Base-by-base conservation (phyloP, 1,140 invertebrate species). In the Heliconius congener region DNA sequence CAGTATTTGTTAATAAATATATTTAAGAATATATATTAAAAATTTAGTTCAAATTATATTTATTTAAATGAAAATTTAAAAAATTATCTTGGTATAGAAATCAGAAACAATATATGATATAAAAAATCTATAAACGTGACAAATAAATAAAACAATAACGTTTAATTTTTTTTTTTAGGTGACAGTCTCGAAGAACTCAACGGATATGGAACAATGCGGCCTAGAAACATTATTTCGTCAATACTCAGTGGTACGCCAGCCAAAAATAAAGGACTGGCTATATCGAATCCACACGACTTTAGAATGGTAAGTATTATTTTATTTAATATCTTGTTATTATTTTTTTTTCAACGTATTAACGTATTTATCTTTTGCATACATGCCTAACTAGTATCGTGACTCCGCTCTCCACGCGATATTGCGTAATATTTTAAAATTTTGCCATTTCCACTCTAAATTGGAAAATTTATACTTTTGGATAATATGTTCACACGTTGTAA, bases 281-380 rank as follows among this genome's bases (percentile, higher is more conserved):
- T 99, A 89, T 98, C 98, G 13, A 97, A 99, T 95, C 98, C 99
- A 3, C 98, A 99, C 92, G 99, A 99, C 94, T 99, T 99, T 94
- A 96, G 99, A 91, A 98, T 99, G 95, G 98, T 99, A 86, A 91
- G 90, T 86, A 42, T 39, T 23, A 8, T 66, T 55, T 74, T 52
- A 30, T 18, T 8, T 5, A 19, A 30, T 74, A 16, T 37, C 8
- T 18, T 66, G 3, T 30, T 8, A 37, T 8, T 37, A 8, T 42
- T 42, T 4, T 46, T 46, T 46, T 46, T 1, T 34, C 30, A 34
- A 34, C 30, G 30, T 30, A 30, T 30, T 11, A 42, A 11, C 13
- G 11, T 46, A 46, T 13, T 4, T 46, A 46, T 13, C 11, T 46
- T 46, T 46, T 4, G 42, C 42, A 46, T 16, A 46, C 42, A 46